phyloP scores from a whole-genome alignment of 2,797 vertebrate species.

The Periparus ater region DNA sequence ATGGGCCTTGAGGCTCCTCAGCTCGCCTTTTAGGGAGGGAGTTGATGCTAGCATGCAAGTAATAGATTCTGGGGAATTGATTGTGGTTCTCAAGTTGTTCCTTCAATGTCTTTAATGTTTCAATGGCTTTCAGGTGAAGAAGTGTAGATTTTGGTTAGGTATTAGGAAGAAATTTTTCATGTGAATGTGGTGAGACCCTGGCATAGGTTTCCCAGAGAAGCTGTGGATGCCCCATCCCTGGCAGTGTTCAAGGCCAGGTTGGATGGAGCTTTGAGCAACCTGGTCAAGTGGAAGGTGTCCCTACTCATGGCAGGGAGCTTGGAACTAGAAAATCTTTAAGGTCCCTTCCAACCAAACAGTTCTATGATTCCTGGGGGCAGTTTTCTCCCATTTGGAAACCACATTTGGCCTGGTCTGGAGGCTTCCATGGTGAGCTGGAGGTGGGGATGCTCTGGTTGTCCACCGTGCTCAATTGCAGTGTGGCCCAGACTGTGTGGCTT shows the following conservation, averaged over 20 bases:
- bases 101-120: neutral
- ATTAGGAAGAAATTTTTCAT: neutral
- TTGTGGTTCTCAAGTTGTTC: neutral
- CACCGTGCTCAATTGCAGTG: accelerated
- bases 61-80: neutral
- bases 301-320: neutral
- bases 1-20: neutral
- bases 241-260: neutral
- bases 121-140: neutral
- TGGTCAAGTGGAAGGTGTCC: neutral
- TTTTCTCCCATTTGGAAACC: neutral
- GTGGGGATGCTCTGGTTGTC: neutral
- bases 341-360: neutral
- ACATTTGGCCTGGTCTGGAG: neutral
- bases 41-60: neutral
- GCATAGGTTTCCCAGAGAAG: neutral
- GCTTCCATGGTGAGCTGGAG: neutral
- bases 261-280: neutral
- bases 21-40: neutral
- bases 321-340: neutral
- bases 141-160: neutral
- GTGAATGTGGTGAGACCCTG: accelerated
- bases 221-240: neutral
- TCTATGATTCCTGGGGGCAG: neutral
- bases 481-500: neutral